A percentile compares a stretch with the other conserved stretches of the same genome.
Conservation (phyloP, 2,113 vertebrate genomes). For the Phaethornis superciliosus region DNA sequence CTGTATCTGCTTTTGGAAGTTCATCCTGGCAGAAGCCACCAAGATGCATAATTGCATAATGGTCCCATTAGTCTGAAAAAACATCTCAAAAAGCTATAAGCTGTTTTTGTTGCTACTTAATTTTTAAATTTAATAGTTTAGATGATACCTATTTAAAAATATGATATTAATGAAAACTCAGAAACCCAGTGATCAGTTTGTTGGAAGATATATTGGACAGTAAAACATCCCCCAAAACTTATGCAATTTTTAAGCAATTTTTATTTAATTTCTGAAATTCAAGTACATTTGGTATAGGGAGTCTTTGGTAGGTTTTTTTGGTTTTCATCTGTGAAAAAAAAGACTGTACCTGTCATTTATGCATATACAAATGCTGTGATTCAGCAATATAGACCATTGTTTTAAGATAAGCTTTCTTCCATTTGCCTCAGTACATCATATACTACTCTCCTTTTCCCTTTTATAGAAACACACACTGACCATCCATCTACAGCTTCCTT, state of each 20-base stretch:
- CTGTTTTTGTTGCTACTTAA: conserved; percentile 37
- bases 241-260: background rate
- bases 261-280: background rate
- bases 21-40: conserved; percentile 23
- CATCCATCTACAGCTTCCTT: background rate
- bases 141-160: conserved; percentile 19
- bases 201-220: background rate
- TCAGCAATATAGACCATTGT: background rate
- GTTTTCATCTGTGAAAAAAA: too few species aligned
- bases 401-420: background rate
- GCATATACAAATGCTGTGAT: background rate
- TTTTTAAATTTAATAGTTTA: conserved; percentile 49
- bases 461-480: background rate
- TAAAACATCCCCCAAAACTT: background rate
- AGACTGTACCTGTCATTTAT: background rate
- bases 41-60: background rate
- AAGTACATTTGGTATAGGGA: accelerated
- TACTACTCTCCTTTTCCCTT: background rate
- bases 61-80: background rate
- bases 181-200: background rate
- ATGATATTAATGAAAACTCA: conserved; percentile 30
- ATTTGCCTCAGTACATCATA: accelerated
- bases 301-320: background rate
- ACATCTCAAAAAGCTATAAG: background rate
- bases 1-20: conserved; percentile 31